phyloP scores from a whole-genome alignment of 2,797 vertebrate genomes.

The Ctenochaetus hawaiiensis region DNA sequence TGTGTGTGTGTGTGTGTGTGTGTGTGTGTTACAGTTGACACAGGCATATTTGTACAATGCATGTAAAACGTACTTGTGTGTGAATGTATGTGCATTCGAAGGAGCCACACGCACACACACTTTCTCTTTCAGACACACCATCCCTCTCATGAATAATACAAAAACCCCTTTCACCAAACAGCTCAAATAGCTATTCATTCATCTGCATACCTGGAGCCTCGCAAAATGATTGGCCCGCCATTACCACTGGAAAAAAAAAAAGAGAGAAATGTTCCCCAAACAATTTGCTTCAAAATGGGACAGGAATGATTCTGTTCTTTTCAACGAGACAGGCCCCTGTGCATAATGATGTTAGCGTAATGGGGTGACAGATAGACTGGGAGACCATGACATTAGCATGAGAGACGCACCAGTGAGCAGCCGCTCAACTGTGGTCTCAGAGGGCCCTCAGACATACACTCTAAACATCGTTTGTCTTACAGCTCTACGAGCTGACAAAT shows the following conservation, averaged over 20 bases:
- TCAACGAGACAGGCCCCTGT: slow-evolving; percentile 82
- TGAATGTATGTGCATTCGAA: slow-evolving; percentile 41
- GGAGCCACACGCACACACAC: slow-evolving; percentile 46
- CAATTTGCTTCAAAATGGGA: slow-evolving; percentile 88
- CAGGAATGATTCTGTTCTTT: slow-evolving; percentile 88
- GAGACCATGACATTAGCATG: slow-evolving; percentile 88
- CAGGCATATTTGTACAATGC: slow-evolving; percentile 25
- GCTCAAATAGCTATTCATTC: slow-evolving; percentile 86
- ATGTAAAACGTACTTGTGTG: slow-evolving; percentile 44
- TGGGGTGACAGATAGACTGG: slow-evolving; percentile 87
- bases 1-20: slow-evolving; percentile 20
- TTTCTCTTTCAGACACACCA: slow-evolving; percentile 70
- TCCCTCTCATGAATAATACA: slow-evolving; percentile 86
- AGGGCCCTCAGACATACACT: slow-evolving; percentile 80
- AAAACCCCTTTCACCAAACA: slow-evolving; percentile 82
- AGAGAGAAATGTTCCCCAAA: slow-evolving; percentile 85
- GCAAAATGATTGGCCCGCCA: slow-evolving; percentile 85
- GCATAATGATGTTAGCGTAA: slow-evolving; percentile 89
- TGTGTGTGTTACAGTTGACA: slow-evolving; percentile 6
- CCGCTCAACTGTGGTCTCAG: slow-evolving; percentile 84
- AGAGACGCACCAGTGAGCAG: slow-evolving; percentile 88
- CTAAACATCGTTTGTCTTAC: slow-evolving; percentile 78
- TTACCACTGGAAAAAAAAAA: slow-evolving; percentile 62
- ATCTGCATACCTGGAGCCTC: slow-evolving; percentile 86
- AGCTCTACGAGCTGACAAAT: slow-evolving; percentile 81